phyloP scores from a whole-genome alignment of 35 echinoderm and acorn worm species.

The Eucidaris tribuloides region DNA sequence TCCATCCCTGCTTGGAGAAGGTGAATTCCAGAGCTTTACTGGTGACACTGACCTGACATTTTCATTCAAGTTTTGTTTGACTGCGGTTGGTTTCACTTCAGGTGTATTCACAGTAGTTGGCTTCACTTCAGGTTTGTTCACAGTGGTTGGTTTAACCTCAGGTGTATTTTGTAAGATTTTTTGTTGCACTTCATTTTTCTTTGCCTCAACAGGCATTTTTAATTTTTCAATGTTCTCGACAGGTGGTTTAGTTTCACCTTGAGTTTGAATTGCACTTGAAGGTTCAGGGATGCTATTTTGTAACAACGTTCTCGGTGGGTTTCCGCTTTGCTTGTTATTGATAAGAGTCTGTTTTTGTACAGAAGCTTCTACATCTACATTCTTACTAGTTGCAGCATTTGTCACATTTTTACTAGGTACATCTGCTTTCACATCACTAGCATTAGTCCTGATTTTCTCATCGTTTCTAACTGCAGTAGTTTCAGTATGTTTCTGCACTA shows the following conservation, averaged over 20 bases:
- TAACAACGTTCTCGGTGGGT: neutral
- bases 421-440: neutral
- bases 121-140: neutral
- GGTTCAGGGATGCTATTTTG: neutral
- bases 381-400: neutral
- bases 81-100: neutral
- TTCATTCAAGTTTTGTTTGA: neutral
- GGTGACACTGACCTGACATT: neutral
- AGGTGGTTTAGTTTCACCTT: neutral
- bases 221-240: neutral
- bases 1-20: neutral
- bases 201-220: neutral
- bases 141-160: neutral
- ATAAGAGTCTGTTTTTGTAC: neutral
- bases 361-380: neutral
- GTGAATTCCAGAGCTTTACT: neutral
- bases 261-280: constrained; percentile 10
- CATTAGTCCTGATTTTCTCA: neutral
- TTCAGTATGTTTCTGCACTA: neutral
- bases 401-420: neutral
- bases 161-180: too few relatives aligned
- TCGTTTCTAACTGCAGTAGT: neutral
- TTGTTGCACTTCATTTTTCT: constrained; percentile 21
- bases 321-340: neutral
- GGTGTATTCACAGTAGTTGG: neutral